A percentile compares a stretch with the other conserved stretches of the same genome.
phyloP scores from a whole-genome alignment of 1,140 invertebrate genomes.

The Belonocnema kinseyi region DNA sequence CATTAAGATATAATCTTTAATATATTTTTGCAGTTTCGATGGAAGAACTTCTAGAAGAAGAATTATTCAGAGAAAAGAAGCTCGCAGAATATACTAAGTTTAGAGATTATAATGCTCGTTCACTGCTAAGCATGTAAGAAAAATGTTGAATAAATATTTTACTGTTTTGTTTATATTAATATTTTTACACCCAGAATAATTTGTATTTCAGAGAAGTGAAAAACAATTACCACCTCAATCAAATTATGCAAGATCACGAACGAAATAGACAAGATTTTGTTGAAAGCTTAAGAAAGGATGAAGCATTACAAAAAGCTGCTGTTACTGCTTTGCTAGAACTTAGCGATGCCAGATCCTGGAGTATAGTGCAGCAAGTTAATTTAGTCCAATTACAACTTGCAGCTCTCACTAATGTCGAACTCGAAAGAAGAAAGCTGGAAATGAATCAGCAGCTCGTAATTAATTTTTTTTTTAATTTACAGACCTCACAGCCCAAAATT shows the following conservation, averaged over 20 bases:
- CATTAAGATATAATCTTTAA: not conserved
- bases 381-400: conserved; percentile 86
- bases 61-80: conserved; percentile 77
- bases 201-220: conserved; percentile 74
- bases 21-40: conserved; percentile 77
- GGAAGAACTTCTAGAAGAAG: conserved; percentile 81
- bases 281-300: conserved; percentile 79
- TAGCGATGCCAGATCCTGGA: conserved; percentile 85
- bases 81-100: conserved; percentile 78
- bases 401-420: conserved; percentile 84
- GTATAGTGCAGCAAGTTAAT: conserved; percentile 85
- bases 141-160: conserved; percentile 27
- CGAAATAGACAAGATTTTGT: conserved; percentile 78
- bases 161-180: too few relatives aligned
- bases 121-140: conserved; percentile 73
- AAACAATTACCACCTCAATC: conserved; percentile 77
- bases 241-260: conserved; percentile 80
- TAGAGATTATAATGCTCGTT: conserved; percentile 77
- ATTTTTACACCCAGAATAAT: not conserved
- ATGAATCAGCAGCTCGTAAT: conserved; percentile 79
- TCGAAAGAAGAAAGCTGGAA: conserved; percentile 82
- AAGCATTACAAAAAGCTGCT: conserved; percentile 84
- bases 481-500: too few relatives aligned
- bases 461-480: conserved; percentile 31
- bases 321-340: conserved; percentile 84